Conservation (phyloP, 2,113 vertebrate genomes). For the Phrynosoma platyrhinos region DNA sequence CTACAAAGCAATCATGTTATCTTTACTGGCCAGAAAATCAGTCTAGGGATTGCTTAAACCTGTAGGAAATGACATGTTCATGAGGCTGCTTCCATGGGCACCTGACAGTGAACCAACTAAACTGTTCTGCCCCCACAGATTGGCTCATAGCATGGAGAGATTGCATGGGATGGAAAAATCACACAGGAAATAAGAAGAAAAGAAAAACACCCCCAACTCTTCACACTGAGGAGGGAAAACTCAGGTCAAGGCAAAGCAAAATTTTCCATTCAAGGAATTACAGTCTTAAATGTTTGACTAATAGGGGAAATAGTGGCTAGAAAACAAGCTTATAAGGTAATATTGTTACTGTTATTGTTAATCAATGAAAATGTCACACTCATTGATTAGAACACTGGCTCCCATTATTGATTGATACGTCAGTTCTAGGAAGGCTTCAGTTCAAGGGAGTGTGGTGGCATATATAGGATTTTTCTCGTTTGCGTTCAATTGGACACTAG, state of each 20-base stretch:
- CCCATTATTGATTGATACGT: too few species aligned
- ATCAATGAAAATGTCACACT: background rate
- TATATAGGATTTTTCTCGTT: too few species aligned
- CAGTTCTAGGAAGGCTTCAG: too few species aligned
- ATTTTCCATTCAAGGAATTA: background rate
- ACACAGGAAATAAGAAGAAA: constrained; percentile 51
- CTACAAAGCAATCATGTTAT: constrained; percentile 21
- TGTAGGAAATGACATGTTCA: constrained; percentile 21
- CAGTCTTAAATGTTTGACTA: background rate
- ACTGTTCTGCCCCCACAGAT: accelerated
- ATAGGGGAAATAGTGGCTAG: background rate
- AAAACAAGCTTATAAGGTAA: background rate
- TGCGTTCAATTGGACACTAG: too few species aligned
- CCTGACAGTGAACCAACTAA: accelerated
- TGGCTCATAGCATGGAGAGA: constrained; percentile 1
- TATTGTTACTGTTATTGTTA: background rate
- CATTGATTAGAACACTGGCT: too few species aligned
- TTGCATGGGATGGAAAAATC: constrained; percentile 51
- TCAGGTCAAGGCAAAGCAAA: constrained; percentile 2
- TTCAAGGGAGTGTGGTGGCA: too few species aligned
- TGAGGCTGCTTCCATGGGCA: background rate
- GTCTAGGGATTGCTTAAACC: constrained; percentile 61
- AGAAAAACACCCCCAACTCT: constrained; percentile 19
- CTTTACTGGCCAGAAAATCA: constrained; percentile 55
- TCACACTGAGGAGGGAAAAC: background rate